Evolutionary conservation across 2,797 vertebrate species (phyloP).

Genomic region (Echeneis naucrates): DNA sequence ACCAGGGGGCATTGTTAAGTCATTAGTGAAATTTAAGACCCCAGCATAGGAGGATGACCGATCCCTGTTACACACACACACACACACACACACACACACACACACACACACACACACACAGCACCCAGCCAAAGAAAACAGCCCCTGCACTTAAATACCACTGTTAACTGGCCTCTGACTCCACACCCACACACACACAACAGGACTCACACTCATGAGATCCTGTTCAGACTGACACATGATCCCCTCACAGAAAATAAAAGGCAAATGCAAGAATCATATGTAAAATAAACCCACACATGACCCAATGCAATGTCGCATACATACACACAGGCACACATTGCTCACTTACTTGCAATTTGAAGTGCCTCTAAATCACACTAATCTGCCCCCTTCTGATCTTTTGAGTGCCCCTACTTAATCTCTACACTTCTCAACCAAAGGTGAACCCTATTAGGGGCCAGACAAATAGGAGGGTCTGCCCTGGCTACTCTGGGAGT

Average conservation of each 20-base stretch:
- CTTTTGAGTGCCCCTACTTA: constrained; percentile 68
- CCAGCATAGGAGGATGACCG: constrained; percentile 57
- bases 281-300: constrained; percentile 42
- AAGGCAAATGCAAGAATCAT: constrained; percentile 32
- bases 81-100: constrained; percentile 17
- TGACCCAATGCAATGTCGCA: constrained; percentile 14
- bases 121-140: constrained; percentile 76
- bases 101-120: constrained; percentile 13
- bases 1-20: constrained; percentile 84
- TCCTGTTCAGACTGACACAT: constrained; percentile 45
- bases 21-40: constrained; percentile 86
- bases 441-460: constrained; percentile 80
- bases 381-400: constrained; percentile 73
- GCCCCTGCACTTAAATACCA: constrained; percentile 67
- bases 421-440: constrained; percentile 70
- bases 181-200: constrained; percentile 44
- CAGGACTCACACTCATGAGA: constrained; percentile 23
- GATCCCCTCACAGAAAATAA: constrained; percentile 51
- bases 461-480: constrained; percentile 74
- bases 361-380: constrained; percentile 73
- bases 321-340: constrained; percentile 11
- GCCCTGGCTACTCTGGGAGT: constrained; percentile 49
- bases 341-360: constrained; percentile 33
- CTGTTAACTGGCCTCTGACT: constrained; percentile 71
- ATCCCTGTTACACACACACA: constrained; percentile 33